Percentiles rank a stretch among this genome's conserved stretches.
Conservation (phyloP, 2,888 invertebrate species). For the Digitonthophagus gazella region DNA sequence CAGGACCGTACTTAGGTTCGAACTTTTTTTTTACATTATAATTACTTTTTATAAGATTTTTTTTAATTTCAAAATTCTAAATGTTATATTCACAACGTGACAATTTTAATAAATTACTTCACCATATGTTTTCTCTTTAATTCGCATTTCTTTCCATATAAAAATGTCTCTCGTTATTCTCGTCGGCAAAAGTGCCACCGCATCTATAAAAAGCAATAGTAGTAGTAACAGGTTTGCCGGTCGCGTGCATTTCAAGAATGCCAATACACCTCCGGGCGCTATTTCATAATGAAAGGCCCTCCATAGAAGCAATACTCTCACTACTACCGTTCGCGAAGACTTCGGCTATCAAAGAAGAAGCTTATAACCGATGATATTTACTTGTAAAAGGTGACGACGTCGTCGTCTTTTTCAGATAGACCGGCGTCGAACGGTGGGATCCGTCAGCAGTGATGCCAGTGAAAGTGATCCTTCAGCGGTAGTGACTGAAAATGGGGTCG, state of each 20-base stretch:
- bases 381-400: neutral
- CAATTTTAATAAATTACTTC: too few species aligned
- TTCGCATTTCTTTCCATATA: neutral
- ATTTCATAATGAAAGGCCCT: slow-evolving; percentile 2
- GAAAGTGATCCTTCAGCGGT: slow-evolving; percentile 14
- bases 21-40: too few species aligned
- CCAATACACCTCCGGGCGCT: slow-evolving; percentile 12
- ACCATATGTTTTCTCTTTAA: too few species aligned
- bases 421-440: neutral
- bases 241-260: slow-evolving; percentile 14
- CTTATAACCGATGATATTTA: neutral
- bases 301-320: slow-evolving; percentile 2
- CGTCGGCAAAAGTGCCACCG: neutral
- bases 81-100: too few species aligned
- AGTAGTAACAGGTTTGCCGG: slow-evolving; percentile 9
- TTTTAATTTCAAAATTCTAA: too few species aligned
- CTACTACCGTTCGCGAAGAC: neutral
- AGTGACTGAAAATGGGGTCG: slow-evolving; percentile 24
- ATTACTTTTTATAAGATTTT: too few species aligned
- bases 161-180: neutral
- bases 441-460: neutral
- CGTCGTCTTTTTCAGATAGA: neutral
- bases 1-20: too few species aligned
- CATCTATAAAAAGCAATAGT: slow-evolving; percentile 13
- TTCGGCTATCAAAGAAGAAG: neutral